Evolutionary conservation across 2,888 invertebrate genomes (phyloP).

Genomic region (Agrotis segetum): DNA sequence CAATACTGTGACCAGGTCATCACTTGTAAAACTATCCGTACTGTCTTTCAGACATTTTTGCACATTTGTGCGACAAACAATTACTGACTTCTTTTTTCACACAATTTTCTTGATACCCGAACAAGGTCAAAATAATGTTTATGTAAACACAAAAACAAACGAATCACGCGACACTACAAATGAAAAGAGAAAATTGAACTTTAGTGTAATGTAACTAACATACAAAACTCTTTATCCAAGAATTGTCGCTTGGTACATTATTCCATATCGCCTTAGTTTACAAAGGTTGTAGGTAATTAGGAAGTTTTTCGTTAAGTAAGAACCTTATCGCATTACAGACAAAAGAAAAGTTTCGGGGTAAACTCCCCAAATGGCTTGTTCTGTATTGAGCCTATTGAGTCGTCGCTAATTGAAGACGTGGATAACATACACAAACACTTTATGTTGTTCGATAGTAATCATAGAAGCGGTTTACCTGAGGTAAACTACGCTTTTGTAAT

Average conservation of each 20-base stretch:
- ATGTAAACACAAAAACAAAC: neutral
- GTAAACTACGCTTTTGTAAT: too few relatives aligned
- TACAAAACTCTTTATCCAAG: too few relatives aligned
- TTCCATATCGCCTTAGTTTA: constrained; percentile 10
- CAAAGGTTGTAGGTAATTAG: constrained; percentile 50
- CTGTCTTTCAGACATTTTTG: too few relatives aligned
- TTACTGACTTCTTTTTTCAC: neutral
- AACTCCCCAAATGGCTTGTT: constrained; percentile 37
- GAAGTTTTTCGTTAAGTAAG: constrained; percentile 55
- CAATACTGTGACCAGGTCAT: too few relatives aligned
- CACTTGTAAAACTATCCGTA: too few relatives aligned
- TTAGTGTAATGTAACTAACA: too few relatives aligned
- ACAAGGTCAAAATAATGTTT: constrained; percentile 13
- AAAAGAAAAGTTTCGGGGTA: constrained; percentile 48
- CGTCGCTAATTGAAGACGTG: constrained; percentile 15
- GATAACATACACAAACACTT: neutral
- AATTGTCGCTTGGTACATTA: too few relatives aligned
- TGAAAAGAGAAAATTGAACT: too few relatives aligned
- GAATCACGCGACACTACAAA: too few relatives aligned
- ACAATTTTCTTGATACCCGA: neutral
- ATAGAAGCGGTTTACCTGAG: neutral
- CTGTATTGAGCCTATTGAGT: constrained; percentile 16
- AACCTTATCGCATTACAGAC: constrained; percentile 55
- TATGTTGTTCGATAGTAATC: neutral
- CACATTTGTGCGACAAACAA: neutral